These are phyloP conservation scores for Petrolisthes cinctipes DNA, from an alignment of 2,888 invertebrate genomes.

Conservation along the genomic window DNA sequence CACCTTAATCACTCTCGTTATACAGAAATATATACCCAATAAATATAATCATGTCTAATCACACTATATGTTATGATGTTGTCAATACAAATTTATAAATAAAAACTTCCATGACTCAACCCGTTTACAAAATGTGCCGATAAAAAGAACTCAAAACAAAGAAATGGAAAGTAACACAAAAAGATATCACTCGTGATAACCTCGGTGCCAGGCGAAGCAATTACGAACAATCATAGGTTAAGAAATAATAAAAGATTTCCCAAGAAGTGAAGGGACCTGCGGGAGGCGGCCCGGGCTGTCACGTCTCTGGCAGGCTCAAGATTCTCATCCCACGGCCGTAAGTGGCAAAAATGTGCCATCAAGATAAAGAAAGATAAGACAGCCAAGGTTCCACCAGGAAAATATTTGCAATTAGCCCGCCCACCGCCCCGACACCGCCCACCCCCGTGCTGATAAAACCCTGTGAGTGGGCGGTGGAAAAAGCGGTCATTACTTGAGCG, in stretches of 20 bases:
- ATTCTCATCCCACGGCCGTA: conserved; percentile 40
- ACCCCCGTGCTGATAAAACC: neutral
- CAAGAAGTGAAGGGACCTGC: neutral
- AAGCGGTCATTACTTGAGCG: neutral
- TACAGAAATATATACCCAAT: no score
- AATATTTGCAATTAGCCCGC: conserved; percentile 48
- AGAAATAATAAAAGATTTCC: neutral
- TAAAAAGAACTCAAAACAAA: no score
- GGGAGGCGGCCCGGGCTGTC: conserved; percentile 11
- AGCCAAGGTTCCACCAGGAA: conserved; percentile 38
- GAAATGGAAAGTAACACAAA: no score
- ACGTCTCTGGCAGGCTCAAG: conserved; percentile 32
- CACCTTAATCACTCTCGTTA: no score
- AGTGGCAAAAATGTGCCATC: conserved; percentile 50
- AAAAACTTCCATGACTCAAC: no score
- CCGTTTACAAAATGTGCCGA: no score
- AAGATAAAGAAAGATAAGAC: conserved; percentile 54
- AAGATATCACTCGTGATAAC: no score
- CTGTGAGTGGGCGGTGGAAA: conserved; percentile 8
- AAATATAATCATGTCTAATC: no score
- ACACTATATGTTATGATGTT: no score
- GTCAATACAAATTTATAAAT: no score
- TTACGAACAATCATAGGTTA: no score
- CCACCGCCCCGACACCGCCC: conserved; percentile 28
- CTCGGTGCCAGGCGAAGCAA: no score